phyloP scores from a whole-genome alignment of 2,888 invertebrate genomes.

The Trachelus stipa region DNA sequence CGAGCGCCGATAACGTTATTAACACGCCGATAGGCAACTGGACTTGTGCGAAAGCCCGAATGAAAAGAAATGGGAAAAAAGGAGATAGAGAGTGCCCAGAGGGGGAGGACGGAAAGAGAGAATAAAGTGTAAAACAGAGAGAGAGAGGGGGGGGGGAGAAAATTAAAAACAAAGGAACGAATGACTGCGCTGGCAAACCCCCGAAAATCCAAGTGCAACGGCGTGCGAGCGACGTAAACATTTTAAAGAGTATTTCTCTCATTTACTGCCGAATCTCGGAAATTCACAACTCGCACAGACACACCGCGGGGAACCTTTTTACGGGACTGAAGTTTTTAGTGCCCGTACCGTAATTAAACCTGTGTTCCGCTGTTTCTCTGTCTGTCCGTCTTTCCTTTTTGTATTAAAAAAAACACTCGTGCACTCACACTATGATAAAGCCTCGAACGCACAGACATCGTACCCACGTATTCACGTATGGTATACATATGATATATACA shows the following conservation, averaged over 20 bases:
- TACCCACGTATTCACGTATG: no score
- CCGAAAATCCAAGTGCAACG: conserved; percentile 25
- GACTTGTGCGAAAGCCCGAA: conserved; percentile 18
- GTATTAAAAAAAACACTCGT: background rate
- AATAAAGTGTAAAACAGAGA: conserved; percentile 23
- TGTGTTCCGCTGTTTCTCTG: conserved; percentile 58
- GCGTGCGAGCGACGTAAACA: conserved; percentile 49
- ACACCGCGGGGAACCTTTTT: conserved; percentile 38
- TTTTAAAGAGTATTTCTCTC: conserved; percentile 50
- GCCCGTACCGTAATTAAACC: conserved; percentile 58
- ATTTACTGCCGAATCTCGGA: conserved; percentile 39
- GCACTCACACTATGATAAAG: no score
- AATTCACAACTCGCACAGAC: conserved; percentile 37
- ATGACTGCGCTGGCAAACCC: conserved; percentile 12
- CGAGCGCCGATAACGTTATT: conserved; percentile 52
- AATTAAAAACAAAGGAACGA: conserved; percentile 25
- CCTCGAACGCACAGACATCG: no score
- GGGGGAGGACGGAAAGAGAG: conserved; percentile 1
- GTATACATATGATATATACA: no score
- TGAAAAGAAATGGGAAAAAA: conserved; percentile 26
- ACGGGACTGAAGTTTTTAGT: conserved; percentile 51
- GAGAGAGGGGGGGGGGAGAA: conserved; percentile 14
- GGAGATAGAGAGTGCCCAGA: conserved; percentile 14
- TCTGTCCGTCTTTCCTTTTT: conserved; percentile 51
- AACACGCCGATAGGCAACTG: conserved; percentile 40